Evolutionary conservation across 1,140 invertebrate genomes (phyloP).

Genomic region (Hylaeus volcanicus): DNA sequence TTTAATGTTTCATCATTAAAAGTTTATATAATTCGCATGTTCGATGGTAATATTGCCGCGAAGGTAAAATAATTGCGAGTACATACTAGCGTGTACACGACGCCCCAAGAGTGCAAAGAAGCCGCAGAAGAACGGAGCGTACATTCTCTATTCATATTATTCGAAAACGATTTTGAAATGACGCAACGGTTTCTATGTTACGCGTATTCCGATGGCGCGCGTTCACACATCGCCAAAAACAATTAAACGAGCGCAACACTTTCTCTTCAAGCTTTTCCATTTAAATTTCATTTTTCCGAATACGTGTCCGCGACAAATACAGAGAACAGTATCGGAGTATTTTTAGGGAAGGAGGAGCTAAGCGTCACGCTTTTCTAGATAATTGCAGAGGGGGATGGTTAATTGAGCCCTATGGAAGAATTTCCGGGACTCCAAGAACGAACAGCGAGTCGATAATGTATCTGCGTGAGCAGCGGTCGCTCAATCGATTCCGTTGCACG

Average conservation of each 20-base stretch:
- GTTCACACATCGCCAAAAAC: too few relatives aligned
- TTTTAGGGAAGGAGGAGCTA: not conserved
- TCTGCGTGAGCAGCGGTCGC: constrained; percentile 8
- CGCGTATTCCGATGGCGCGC: too few relatives aligned
- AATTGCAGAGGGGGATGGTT: not conserved
- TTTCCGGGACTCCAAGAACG: constrained; percentile 35
- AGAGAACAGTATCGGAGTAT: not conserved
- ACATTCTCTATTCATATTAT: not conserved
- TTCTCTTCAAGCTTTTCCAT: too few relatives aligned
- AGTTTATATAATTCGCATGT: not conserved
- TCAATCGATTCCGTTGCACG: constrained; percentile 29
- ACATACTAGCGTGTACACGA: not conserved
- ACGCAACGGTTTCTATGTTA: not conserved
- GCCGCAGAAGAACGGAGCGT: constrained; percentile 1
- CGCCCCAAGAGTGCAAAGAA: constrained; percentile 30
- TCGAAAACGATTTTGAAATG: constrained; percentile 24
- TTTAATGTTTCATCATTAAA: not conserved
- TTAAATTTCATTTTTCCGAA: not conserved
- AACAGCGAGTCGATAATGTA: constrained; percentile 36
- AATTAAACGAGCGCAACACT: too few relatives aligned
- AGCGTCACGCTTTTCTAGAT: not conserved
- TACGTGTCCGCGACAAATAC: not conserved
- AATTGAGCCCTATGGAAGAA: constrained; percentile 6
- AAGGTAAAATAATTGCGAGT: constrained; percentile 5
- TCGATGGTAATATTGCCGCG: too few relatives aligned